Evolutionary conservation across 2,797 vertebrate species (phyloP), one percentile per base, ranked within the genome.

Genomic region (Argyrosomus regius): DNA sequence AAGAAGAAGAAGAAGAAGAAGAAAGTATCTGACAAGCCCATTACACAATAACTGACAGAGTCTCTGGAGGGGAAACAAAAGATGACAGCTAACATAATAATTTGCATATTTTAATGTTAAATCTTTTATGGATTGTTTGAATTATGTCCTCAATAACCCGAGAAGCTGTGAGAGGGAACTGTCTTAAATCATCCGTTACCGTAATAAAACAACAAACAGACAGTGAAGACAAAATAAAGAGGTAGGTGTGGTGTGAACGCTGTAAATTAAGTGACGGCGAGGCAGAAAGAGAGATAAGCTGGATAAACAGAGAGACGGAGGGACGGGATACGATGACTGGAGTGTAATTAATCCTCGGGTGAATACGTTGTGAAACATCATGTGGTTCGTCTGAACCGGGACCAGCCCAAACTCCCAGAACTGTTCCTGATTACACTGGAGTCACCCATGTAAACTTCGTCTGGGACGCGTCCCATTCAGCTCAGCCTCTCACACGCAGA

Each of bases 341-440:
- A 68, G 59, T 16, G 74, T 76, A 49, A 75, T 72, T 17, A 49
- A 72, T 81, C 69, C 76, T 68, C 2, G 35, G 39, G 22, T 58
- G 71, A 49, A 10, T 4, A 1, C 20, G 70, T 84, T 88, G 78
- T 85, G 88, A 80, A 86, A 85, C 5, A 20, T 64, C 20, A 6
- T 86, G 39, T 16, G 81, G 85, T 79, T 82, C 12, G 1, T 81
- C 67, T 68, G 58, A 62, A 22, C 49, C 14, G 67, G 57, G 79
- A 45, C 46, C 72, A 65, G 20, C 71, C 72, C 82, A 75, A 39
- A 70, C 72, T 61, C 20, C 73, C 58, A 22, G 68, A 78, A 62
- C 80, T 86, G 84, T 61, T 87, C 69, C 72, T 75, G 52, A 80
- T 88, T 80, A 90, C 60, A 8, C 62, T 10, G 6, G 24, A 58